Conservation (phyloP, 2,888 invertebrate genomes). For the Apamea epomidion region DNA sequence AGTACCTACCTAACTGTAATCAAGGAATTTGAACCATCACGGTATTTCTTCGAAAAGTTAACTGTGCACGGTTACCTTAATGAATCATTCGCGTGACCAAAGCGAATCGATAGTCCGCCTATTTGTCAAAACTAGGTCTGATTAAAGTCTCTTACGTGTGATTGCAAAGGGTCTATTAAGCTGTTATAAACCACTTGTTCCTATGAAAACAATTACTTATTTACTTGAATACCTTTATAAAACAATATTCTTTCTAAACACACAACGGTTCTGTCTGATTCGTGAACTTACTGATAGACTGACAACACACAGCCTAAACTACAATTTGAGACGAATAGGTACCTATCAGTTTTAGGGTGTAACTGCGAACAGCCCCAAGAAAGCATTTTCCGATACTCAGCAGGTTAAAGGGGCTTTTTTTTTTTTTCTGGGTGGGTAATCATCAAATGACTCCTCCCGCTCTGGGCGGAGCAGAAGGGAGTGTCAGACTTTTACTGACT, state of each 20-base stretch:
- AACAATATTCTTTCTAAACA: not conserved
- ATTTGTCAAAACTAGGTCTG: conserved; percentile 34
- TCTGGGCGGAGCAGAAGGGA: too few species aligned
- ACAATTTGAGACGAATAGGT: not conserved
- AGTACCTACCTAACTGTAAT: conserved; percentile 16
- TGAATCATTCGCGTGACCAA: conserved; percentile 52
- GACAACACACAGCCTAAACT: not conserved
- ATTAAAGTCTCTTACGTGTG: conserved; percentile 21
- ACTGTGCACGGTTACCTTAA: conserved; percentile 20
- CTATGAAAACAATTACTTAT: not conserved
- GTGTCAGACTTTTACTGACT: too few species aligned
- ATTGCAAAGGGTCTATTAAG: not conserved
- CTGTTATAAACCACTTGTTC: not conserved
- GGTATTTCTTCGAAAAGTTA: conserved; percentile 44
- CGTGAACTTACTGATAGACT: not conserved
- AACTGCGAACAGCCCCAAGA: not conserved
- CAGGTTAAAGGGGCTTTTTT: not conserved
- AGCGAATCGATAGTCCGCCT: conserved; percentile 43
- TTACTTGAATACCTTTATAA: not conserved
- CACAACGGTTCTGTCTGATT: not conserved
- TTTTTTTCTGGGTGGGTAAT: too few species aligned
- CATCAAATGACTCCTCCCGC: too few species aligned
- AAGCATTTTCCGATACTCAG: not conserved
- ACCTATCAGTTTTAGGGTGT: not conserved
- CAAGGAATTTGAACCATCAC: conserved; percentile 30